These are phyloP conservation scores for Thaleichthys pacificus DNA, from an alignment of 2,797 vertebrate species.

Conservation along the genomic window DNA sequence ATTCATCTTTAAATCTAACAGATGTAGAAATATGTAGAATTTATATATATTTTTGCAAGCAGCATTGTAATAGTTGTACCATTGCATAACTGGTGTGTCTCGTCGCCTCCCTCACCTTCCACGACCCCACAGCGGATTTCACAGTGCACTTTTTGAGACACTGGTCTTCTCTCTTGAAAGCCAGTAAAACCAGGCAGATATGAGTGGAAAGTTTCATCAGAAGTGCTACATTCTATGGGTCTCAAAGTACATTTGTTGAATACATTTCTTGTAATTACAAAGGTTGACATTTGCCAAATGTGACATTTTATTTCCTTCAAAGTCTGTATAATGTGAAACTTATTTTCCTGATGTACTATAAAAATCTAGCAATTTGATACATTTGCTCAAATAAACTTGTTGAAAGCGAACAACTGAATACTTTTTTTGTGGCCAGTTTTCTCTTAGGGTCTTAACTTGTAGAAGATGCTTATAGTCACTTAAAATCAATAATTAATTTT, in stretches of 20 bases:
- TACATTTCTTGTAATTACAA: slow-evolving; percentile 38
- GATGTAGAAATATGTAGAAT: slow-evolving; percentile 13
- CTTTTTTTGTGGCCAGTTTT: background rate
- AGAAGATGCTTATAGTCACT: background rate
- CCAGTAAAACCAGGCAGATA: background rate
- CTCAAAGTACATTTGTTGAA: background rate
- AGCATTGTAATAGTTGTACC: slow-evolving; percentile 15
- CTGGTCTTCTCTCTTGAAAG: background rate
- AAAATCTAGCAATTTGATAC: slow-evolving; percentile 72
- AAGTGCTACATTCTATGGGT: no score
- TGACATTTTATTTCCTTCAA: slow-evolving; percentile 38
- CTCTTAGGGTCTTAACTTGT: background rate
- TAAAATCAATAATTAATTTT: background rate
- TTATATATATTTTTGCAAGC: slow-evolving; percentile 31
- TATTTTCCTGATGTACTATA: slow-evolving; percentile 69
- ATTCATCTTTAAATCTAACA: slow-evolving; percentile 15
- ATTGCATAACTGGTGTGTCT: background rate
- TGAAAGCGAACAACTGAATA: slow-evolving; percentile 42
- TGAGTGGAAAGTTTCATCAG: background rate
- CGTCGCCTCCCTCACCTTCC: background rate
- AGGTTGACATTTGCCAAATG: slow-evolving; percentile 60
- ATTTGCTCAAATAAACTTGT: slow-evolving; percentile 76
- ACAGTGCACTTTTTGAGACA: slow-evolving; percentile 1
- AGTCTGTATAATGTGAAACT: slow-evolving; percentile 70
- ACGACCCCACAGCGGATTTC: background rate